Conservation (phyloP, 2,113 vertebrate genomes). For the Apodemus speciosus region DNA sequence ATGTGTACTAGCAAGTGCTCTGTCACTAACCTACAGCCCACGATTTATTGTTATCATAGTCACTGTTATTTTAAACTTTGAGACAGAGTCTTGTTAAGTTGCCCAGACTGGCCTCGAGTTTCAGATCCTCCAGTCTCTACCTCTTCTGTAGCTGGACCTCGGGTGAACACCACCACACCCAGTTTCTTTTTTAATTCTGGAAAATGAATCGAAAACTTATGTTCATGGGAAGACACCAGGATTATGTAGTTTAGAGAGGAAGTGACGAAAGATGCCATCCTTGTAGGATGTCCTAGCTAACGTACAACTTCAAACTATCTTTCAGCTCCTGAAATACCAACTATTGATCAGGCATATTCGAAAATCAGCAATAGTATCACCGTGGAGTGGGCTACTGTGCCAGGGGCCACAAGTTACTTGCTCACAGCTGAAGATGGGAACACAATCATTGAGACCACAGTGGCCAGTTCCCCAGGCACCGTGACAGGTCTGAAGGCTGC, state of each 20-base stretch:
- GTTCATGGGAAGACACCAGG: neutral
- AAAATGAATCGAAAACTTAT: constrained; percentile 23
- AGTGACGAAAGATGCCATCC: neutral
- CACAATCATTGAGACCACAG: constrained; percentile 86
- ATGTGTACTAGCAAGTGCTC: neutral
- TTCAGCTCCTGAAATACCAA: constrained; percentile 91
- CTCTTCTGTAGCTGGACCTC: neutral
- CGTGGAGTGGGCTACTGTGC: constrained; percentile 89
- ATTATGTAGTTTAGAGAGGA: neutral
- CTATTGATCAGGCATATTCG: constrained; percentile 90
- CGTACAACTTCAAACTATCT: constrained; percentile 21
- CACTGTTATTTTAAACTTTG: neutral
- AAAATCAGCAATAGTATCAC: constrained; percentile 94
- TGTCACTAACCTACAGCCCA: neutral
- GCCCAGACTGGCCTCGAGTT: neutral
- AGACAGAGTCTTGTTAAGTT: neutral
- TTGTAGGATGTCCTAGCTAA: constrained; percentile 11
- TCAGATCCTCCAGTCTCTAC: neutral
- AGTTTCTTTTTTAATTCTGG: neutral
- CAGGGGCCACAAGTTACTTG: constrained; percentile 90
- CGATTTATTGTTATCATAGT: neutral
- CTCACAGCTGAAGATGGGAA: constrained; percentile 86
- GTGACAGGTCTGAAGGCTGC: constrained; percentile 87
- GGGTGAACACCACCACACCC: neutral
- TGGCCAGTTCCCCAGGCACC: constrained; percentile 89